Evolutionary conservation across 2,113 vertebrate genomes (phyloP), one percentile per base, ranked within the genome.

Genomic region (Indicator indicator): DNA sequence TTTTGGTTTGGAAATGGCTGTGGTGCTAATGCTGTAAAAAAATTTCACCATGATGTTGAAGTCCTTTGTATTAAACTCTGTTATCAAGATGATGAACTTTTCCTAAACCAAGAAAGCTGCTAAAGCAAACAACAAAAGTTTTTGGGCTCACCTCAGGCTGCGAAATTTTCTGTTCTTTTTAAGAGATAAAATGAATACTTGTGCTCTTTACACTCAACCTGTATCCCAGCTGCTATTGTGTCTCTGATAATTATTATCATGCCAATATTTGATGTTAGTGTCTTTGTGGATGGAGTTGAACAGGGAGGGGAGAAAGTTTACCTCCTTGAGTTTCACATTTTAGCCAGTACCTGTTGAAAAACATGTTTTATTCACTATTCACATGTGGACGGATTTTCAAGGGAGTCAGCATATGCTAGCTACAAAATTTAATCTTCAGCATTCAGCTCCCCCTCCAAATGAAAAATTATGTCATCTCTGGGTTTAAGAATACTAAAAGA

Each of bases 401-500:
- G 89, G 28, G 40, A 95, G 48, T 64, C 94, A 56, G 60, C 59
- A 78, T 78, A 90, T 19, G 30, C n/a, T 48, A 55, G 67, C 42
- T 89, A 80, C 84, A 88, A 94, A 96, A 95, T 93, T 70, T 80
- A 90, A 78, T 93, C 79, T 95, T 96, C 85, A 60, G 33, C 69
- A 86, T 95, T 94, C 94, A 84, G 20, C 12, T 69, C 56, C 40
- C 79, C 58, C 20, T 93, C 60, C 72, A 87, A 80, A 81, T 78
- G 70, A 91, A 80, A 32, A 17, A 93, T 62, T 88, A 33, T 88
- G 90, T 95, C 83, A 93, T 92, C 72, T 82, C 58, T 78, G 70
- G 62, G 80, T 94, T 92, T 90, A 95, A 52, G 30, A 90, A 88
- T 64, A 92, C 72, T 54, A 68, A 90, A 81, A n/a, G 44, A 72